Base-by-base conservation (phyloP, 2,113 vertebrate species). In the Pangasianodon gigas region DNA sequence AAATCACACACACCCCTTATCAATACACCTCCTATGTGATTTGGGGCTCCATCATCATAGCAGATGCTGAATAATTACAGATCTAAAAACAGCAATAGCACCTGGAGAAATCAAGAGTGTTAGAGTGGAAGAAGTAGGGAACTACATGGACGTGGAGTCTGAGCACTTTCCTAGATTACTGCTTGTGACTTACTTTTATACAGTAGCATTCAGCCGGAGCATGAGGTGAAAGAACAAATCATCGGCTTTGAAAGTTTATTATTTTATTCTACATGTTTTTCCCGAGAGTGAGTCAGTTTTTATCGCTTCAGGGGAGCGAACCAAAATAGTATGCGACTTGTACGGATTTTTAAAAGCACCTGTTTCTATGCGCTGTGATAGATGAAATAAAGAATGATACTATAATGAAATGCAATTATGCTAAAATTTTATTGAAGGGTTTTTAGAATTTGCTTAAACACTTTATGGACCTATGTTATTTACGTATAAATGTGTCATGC, bases 21-120 rank as follows among this genome's bases (percentile, higher is more conserved):
- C 87, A 58, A 80, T 87, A 85, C 41, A 65, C 74, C 87, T 81
- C 90, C 56, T 83, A 54, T 85, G 67, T 79, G 89, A 81, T 87
- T 77, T 79, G 77, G 85, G 90, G 46, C 82, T 86, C 85, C 84
- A 84, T 90, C 85, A 89, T 54, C 69, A 56, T 60, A 62, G 85
- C 90, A 91, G 92, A 89, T 91, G 90, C 91, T 86, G 90, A 69
- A 37, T 90, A 91, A 93, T 92, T 92, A 48, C 86, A 75, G 74
- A 75, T 91, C 89, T 93, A 90, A 91, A 91, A 88, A 88, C 87
- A 80, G 90, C 69, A 48, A 48, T 24, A 5, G 51, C 65, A 87
- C 90, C 87, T 89, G 91, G 79, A 86, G 85, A 87, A 75, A 77
- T 26, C 26, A 29, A 56, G 46, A 26, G 54, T n/a, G 37, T 83